phyloP scores from a whole-genome alignment of 2,797 vertebrate species.

The Gymnopithys bicolor region DNA sequence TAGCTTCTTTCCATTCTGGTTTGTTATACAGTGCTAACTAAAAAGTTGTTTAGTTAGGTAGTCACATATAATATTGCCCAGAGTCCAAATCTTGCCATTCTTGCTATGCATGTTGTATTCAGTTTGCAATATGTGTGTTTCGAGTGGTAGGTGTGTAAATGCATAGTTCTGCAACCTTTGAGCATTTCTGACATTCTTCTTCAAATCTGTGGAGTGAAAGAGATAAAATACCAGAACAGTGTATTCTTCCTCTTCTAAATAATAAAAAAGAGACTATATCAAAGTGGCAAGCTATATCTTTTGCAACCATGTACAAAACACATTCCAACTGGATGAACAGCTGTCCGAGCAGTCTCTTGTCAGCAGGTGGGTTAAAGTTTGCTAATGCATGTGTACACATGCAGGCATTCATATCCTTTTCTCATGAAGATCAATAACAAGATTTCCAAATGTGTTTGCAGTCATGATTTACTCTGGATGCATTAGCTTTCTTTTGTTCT shows the following conservation, averaged over 20 bases:
- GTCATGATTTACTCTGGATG: neutral
- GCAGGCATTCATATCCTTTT: neutral
- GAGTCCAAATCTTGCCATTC: neutral
- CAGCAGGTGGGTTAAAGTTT: constrained; percentile 56
- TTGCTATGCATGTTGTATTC: neutral
- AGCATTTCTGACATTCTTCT: constrained; percentile 33
- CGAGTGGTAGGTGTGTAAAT: neutral
- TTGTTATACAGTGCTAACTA: neutral
- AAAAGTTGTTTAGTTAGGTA: neutral
- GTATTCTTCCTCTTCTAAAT: constrained; percentile 49
- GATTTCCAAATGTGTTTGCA: neutral
- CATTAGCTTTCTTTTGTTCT: neutral
- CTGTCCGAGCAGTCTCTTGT: constrained; percentile 62
- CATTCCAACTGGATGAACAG: constrained; percentile 52
- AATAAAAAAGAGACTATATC: constrained; percentile 62
- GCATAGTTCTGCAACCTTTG: neutral
- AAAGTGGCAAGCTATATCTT: constrained; percentile 33
- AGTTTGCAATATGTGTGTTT: neutral
- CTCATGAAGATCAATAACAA: neutral
- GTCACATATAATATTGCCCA: neutral
- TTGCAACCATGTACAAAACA: constrained; percentile 37
- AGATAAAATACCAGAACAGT: constrained; percentile 50
- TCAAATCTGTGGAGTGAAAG: constrained; percentile 50
- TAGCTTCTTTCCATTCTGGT: neutral
- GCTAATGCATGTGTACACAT: constrained; percentile 2